Base-by-base conservation (phyloP, 2,797 vertebrate species). In the Pseudotriccus pelzelni region DNA sequence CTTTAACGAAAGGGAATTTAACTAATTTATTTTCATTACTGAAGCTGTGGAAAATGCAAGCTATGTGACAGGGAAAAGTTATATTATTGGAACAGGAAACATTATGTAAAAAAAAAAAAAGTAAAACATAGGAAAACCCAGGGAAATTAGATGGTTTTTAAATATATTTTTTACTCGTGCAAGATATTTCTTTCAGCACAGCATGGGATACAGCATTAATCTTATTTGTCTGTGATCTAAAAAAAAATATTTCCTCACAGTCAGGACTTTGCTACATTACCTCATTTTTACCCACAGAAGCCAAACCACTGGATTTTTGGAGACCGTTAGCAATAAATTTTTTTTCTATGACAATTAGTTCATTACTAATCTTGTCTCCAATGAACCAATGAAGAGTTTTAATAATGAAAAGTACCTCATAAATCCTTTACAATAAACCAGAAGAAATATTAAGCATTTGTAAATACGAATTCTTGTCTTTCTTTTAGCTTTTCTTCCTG, bases 281-380 rank as follows among this genome's bases (percentile, higher is more conserved):
- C 74, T 95, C 91, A 95, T 90, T 88, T 95, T 91, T 86, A 83
- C 44, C 41, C 55, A 83, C 68, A 95, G 73, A 96, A 91, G 73
- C 69, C 92, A 93, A 95, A 93, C 60, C 69, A 9, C 59, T 63
- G 43, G 53, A 49, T 75, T 96, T 94, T 84, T 75, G 34, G 46
- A 92, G 63, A 69, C 52, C 60, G 41, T 28, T 67, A 76, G 59
- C 46, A 81, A 74, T 86, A 79, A 34, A 10, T 75, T 89, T 73
- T 69, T 37, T 81, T 92, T 68, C 66, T 56, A 25, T 84, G 77
- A 80, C 46, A 72, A 88, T 86, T 88, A 94, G 69, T 58, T 94
- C n/a, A 39, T 82, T 93, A 70, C 63, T 94, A 87, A 88, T 95
- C 80, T 87, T 82, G 32, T 87, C 41, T 84, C 49, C 59, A 87